Percentiles rank a stretch among this genome's conserved stretches.
Conservation (phyloP, 2,113 vertebrate genomes). For the Chelonoidis abingdonii region DNA sequence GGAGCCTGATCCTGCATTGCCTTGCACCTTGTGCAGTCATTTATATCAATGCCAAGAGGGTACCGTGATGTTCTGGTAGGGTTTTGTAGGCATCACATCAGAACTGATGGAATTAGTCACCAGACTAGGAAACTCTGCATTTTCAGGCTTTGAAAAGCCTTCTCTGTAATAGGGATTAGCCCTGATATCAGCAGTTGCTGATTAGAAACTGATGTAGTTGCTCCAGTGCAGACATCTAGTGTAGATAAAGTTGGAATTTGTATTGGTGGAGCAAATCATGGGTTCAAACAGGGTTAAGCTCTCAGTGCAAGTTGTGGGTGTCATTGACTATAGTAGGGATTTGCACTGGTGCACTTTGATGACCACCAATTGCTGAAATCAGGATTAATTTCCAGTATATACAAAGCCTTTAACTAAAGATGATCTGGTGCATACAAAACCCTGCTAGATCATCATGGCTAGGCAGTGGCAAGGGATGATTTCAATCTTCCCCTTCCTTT, state of each 20-base stretch:
- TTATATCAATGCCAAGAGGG: not conserved
- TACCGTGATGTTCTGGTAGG: not conserved
- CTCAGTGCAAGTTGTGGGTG: not conserved
- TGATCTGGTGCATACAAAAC: not conserved
- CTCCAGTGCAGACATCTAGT: not conserved
- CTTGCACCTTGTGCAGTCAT: not conserved
- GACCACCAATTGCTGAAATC: not conserved
- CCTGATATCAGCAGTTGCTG: not conserved
- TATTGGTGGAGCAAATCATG: not conserved
- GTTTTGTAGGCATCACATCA: not conserved
- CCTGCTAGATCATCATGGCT: not conserved
- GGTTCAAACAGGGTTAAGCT: not conserved
- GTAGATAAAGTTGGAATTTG: not conserved
- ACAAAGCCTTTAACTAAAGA: not conserved
- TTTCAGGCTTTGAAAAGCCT: not conserved
- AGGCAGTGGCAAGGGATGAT: not conserved
- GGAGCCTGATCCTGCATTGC: not conserved
- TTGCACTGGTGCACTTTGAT: not conserved
- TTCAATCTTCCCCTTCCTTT: not conserved
- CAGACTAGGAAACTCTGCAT: not conserved
- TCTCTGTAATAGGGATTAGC: conserved; percentile 10
- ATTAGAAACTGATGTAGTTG: not conserved
- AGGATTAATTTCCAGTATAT: conserved; percentile 3
- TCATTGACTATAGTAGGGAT: not conserved
- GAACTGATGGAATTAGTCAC: not conserved